Base-by-base conservation (phyloP, 2,113 vertebrate genomes). In the Indicator maculatus region DNA sequence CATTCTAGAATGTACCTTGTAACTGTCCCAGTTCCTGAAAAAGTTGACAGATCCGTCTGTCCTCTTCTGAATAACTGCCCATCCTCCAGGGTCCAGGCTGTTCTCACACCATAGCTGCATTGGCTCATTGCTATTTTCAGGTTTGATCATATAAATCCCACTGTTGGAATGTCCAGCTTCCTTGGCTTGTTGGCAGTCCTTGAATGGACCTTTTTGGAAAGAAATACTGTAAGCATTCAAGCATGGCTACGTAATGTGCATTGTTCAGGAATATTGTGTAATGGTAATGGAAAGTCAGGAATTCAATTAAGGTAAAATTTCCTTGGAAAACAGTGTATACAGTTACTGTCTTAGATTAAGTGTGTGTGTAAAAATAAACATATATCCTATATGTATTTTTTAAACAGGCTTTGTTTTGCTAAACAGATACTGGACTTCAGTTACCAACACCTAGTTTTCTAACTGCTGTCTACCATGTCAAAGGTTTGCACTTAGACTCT, bases 11-110 rank as follows among this genome's bases (percentile, higher is more conserved):
- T 83, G 95, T 98, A 99, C 99, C 98, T 99, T 99, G 85, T 99
- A 99, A 88, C 98, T 99, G 75, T 99, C 99, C 99, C 99, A 99
- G 50, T 99, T 99, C 77, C 99, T 98, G 96, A 99, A 99, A 95
- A 99, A 99, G 97, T 99, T 99, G 71, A 99, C 98, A 12, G 99
- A 98, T 88, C 99, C 99, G 21, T 99, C 99, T 96, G 88, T 98
- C 93, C 99, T 98, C 83, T 98, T 98, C 96, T 99, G 99, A 95
- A 99, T 98, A 31, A 99, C 99, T 5, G 99, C 99, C 99, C 99
- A 99, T 58, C 99, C 99, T 73, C 99, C 99, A 3, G 99, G 99
- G 86, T 99, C 99, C 94, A 99, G 92, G 95, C 98, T 98, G 75
- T 99, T 99, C 86, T 99, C 99, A 77, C 99, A 99, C 99, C 99